A percentile compares a stretch with the other conserved stretches of the same genome.
Conservation (phyloP, 2,797 vertebrate genomes). For the Lithobates sylvaticus region DNA sequence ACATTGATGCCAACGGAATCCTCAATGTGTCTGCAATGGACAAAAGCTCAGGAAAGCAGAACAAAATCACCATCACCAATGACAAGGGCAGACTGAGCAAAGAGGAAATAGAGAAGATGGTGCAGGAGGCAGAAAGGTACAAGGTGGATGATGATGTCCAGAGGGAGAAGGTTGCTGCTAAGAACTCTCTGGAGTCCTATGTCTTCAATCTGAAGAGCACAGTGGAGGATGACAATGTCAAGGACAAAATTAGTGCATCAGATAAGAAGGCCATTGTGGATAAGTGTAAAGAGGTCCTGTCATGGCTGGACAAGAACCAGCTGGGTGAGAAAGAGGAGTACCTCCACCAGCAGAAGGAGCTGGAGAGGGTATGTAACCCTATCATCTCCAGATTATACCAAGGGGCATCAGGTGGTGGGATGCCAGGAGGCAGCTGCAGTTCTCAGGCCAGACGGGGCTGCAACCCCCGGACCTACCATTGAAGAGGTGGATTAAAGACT, state of each 20-base stretch:
- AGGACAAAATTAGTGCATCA: conserved; percentile 67
- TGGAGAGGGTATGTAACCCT: conserved; percentile 64
- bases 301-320: conserved; percentile 68
- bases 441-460: too few species aligned
- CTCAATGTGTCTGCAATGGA: conserved; percentile 69
- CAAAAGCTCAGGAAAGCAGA: conserved; percentile 69
- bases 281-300: conserved; percentile 66
- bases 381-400: conserved; percentile 64
- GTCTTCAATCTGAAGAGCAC: conserved; percentile 74
- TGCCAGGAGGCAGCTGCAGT: too few species aligned
- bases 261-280: conserved; percentile 65
- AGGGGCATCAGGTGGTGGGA: too few species aligned
- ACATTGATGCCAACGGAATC: conserved; percentile 79
- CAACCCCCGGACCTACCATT: too few species aligned
- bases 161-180: conserved; percentile 69
- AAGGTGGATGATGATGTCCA: conserved; percentile 68
- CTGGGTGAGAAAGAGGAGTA: conserved; percentile 65
- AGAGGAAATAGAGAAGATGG: conserved; percentile 74
- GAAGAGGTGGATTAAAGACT: too few species aligned
- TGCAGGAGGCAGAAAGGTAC: conserved; percentile 51
- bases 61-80: conserved; percentile 65
- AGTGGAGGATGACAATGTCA: conserved; percentile 67
- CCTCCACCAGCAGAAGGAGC: conserved; percentile 63
- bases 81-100: conserved; percentile 70
- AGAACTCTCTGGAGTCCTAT: conserved; percentile 72